A percentile compares a stretch with the other conserved stretches of the same genome.
These are phyloP conservation scores for Tapera naevia DNA, from an alignment of 2,797 vertebrate species.

Conservation along the genomic window DNA sequence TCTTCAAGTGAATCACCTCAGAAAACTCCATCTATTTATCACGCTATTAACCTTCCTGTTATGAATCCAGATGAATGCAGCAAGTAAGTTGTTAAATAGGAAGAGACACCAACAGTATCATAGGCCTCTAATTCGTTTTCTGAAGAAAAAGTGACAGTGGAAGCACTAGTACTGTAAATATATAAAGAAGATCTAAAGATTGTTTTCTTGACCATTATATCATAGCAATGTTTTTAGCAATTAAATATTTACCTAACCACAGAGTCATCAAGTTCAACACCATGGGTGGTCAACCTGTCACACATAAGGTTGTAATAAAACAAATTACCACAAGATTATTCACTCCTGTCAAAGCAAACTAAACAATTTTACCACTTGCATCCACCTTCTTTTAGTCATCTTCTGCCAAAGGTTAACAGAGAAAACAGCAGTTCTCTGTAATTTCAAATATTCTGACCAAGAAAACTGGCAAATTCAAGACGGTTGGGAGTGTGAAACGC, in stretches of 20 bases:
- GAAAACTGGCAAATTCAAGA: neutral
- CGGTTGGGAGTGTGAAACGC: fast-evolving
- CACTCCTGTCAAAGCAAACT: neutral
- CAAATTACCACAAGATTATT: neutral
- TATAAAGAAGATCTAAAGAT: neutral
- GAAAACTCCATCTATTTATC: neutral
- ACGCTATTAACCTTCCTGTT: neutral
- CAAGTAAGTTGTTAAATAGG: neutral
- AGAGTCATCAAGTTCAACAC: neutral
- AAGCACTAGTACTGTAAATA: neutral
- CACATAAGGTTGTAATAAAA: neutral
- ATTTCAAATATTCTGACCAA: neutral
- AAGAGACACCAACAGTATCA: neutral
- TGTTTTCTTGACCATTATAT: neutral
- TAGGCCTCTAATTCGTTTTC: neutral
- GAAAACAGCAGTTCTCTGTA: neutral
- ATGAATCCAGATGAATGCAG: neutral
- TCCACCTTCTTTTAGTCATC: neutral
- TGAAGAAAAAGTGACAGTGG: neutral
- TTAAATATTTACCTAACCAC: neutral
- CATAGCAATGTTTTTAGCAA: neutral
- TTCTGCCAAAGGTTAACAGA: neutral
- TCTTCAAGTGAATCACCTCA: neutral
- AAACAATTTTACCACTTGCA: neutral
- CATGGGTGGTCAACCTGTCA: neutral